These are phyloP conservation scores for Rhodinocichla rosea DNA, from an alignment of 2,113 vertebrate species.

Conservation along the genomic window DNA sequence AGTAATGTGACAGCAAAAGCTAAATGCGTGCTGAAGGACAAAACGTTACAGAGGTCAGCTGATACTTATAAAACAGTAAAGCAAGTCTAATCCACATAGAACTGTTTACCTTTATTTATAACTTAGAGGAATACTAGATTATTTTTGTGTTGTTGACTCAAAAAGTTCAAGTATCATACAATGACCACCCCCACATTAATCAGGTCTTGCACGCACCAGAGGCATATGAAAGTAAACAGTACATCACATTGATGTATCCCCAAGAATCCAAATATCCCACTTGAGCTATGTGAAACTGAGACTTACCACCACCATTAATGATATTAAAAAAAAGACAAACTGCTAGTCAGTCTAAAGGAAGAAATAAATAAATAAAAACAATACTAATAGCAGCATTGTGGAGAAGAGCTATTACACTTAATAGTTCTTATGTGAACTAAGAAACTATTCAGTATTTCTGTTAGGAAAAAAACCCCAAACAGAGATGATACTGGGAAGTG, in stretches of 20 bases:
- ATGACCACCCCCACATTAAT: not conserved
- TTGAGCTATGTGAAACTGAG: not conserved
- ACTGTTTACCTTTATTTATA: not conserved
- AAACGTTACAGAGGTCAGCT: not conserved
- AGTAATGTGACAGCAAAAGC: not conserved
- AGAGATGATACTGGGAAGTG: not conserved
- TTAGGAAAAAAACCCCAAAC: not conserved
- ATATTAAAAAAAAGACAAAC: not conserved
- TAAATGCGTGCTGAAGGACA: not conserved
- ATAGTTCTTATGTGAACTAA: not conserved
- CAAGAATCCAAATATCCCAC: not conserved
- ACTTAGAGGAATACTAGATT: not conserved
- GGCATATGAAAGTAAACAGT: accelerated
- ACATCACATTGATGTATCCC: not conserved
- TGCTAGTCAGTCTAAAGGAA: not conserved
- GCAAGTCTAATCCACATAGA: not conserved
- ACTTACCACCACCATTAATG: not conserved
- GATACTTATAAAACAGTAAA: not conserved
- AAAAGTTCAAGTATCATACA: not conserved
- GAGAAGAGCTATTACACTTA: not conserved
- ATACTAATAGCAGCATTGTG: not conserved
- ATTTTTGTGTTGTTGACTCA: not conserved
- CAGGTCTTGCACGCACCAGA: not conserved
- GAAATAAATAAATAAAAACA: not conserved
- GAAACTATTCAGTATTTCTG: not conserved